Percentiles rank a stretch among this genome's conserved stretches.
These are phyloP conservation scores for Echinarachnius parma DNA, from an alignment of 53 echinoderm and acorn worm species.

Conservation along the genomic window DNA sequence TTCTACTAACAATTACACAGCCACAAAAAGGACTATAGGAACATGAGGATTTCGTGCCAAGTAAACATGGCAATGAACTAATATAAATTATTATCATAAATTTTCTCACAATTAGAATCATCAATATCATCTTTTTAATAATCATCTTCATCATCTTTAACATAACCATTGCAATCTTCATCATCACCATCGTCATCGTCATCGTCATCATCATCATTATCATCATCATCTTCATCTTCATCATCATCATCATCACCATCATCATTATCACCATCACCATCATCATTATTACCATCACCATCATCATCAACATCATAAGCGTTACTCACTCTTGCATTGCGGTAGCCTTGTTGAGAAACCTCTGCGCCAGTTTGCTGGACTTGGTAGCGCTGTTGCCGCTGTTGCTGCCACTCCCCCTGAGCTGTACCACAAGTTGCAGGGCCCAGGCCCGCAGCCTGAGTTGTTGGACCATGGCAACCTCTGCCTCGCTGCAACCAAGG, in stretches of 20 bases:
- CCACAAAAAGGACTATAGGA: too few relatives aligned
- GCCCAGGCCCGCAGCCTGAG: constrained; percentile 87
- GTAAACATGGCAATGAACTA: too few relatives aligned
- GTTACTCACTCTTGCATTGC: constrained; percentile 67
- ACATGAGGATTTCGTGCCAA: too few relatives aligned
- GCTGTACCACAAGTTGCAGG: constrained; percentile 71
- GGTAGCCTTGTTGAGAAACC: constrained; percentile 66
- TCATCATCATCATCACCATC: background rate
- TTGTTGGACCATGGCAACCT: constrained; percentile 74
- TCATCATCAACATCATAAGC: background rate
- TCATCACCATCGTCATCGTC: background rate
- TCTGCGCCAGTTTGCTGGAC: constrained; percentile 48
- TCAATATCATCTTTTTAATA: background rate
- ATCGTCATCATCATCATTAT: background rate
- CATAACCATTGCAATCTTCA: background rate
- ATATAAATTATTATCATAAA: too few relatives aligned
- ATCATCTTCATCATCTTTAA: background rate
- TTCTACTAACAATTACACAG: too few relatives aligned
- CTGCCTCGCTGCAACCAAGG: constrained; percentile 77
- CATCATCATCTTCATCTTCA: background rate
- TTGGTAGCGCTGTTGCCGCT: constrained; percentile 31
- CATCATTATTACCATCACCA: background rate
- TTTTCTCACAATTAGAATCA: too few relatives aligned
- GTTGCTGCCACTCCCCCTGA: constrained; percentile 56
- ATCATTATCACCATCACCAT: constrained; percentile 4